phyloP scores from a whole-genome alignment of 2,113 vertebrate species.

The Eptesicus fuscus region DNA sequence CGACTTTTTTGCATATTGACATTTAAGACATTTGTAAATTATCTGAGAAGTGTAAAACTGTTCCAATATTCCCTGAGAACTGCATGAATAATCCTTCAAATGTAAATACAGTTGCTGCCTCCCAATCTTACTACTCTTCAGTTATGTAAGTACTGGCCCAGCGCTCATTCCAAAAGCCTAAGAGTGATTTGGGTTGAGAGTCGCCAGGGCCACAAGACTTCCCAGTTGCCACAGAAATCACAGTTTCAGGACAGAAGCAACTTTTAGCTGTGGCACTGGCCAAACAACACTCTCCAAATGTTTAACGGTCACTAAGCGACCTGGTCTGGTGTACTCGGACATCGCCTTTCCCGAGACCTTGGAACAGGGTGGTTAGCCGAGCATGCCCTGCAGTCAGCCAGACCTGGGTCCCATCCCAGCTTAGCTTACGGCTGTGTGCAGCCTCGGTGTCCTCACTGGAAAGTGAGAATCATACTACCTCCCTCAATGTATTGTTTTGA shows the following conservation, averaged over 20 bases:
- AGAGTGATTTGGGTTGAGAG: conserved; percentile 4
- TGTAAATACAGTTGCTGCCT: neutral
- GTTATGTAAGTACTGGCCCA: neutral
- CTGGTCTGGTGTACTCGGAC: neutral
- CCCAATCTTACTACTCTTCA: neutral
- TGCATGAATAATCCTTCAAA: neutral
- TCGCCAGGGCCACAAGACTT: neutral
- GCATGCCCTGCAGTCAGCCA: neutral
- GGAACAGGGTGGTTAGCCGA: neutral
- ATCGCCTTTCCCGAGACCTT: neutral
- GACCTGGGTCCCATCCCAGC: neutral
- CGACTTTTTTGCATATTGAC: neutral
- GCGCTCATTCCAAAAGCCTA: neutral
- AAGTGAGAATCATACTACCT: neutral
- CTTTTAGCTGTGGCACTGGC: neutral
- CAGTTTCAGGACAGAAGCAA: conserved; percentile 1
- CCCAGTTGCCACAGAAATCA: neutral
- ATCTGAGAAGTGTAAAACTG: neutral
- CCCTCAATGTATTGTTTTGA: neutral
- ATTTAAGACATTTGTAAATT: conserved; percentile 24
- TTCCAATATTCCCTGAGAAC: neutral
- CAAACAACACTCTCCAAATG: neutral
- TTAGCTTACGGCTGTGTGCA: neutral
- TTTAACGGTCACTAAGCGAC: conserved; percentile 31
- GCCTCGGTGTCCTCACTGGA: neutral